Conservation (phyloP, 2,113 vertebrate species). For the Agelaius phoeniceus region DNA sequence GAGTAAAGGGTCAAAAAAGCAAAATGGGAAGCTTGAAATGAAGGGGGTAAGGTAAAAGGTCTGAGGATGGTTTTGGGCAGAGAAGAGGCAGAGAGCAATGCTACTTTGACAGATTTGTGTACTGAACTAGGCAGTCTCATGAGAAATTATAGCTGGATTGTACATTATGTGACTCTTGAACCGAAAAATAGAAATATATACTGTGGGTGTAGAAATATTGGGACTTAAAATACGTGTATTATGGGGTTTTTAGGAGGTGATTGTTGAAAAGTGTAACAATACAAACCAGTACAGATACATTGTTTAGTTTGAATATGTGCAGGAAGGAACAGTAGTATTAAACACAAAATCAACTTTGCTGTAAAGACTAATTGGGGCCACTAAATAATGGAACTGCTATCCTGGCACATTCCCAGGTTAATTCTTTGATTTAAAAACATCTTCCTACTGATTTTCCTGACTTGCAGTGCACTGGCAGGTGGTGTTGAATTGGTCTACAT, state of each 20-base stretch:
- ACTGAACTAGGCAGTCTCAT: background rate
- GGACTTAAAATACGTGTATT: background rate
- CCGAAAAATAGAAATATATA: slow-evolving; percentile 15
- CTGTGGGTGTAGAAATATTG: background rate
- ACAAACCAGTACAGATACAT: background rate
- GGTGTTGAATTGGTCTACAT: background rate
- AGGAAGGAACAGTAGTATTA: background rate
- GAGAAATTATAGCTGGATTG: slow-evolving; percentile 25
- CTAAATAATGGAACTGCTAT: background rate
- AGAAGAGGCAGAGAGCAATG: background rate
- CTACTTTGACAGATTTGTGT: background rate
- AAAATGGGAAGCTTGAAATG: background rate
- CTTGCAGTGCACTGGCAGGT: background rate
- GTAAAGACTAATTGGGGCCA: background rate
- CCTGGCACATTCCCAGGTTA: background rate
- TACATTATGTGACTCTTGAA: slow-evolving; percentile 1
- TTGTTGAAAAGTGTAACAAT: background rate
- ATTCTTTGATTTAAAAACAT: background rate
- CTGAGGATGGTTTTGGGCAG: background rate
- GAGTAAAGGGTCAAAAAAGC: background rate
- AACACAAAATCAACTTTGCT: background rate
- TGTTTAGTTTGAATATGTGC: background rate
- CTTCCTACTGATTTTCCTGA: background rate
- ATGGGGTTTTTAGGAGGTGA: background rate
- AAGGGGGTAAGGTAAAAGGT: background rate